A percentile compares a stretch with the other conserved stretches of the same genome.
Conservation (phyloP, 2,888 invertebrate species). For the Oscheius sp. region DNA sequence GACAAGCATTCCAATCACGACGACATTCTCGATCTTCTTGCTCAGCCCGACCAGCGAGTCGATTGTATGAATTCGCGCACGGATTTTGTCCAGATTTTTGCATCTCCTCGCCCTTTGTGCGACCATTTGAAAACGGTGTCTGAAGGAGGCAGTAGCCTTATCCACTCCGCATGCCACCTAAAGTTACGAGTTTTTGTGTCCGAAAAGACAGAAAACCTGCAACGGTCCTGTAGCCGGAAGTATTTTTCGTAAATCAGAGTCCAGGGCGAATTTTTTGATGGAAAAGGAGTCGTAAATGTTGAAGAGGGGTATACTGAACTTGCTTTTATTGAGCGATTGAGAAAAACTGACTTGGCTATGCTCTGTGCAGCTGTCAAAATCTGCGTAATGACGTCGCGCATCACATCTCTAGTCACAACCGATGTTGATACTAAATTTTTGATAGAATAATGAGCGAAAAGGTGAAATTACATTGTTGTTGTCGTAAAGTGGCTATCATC, state of each 20-base stretch:
- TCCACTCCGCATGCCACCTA: conserved; percentile 17
- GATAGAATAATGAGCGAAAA: background rate
- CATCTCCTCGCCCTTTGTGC: conserved; percentile 48
- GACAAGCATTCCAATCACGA: conserved; percentile 63
- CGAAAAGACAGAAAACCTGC: background rate
- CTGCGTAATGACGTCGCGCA: conserved; percentile 26
- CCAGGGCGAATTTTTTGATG: conserved; percentile 42
- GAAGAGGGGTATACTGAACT: conserved; percentile 50
- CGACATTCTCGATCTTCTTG: conserved; percentile 45
- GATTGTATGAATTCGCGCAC: conserved; percentile 41
- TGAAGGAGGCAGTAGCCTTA: conserved; percentile 8
- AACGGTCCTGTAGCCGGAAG: conserved; percentile 4
- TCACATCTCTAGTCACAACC: conserved; percentile 18
- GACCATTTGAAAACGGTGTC: conserved; percentile 54
- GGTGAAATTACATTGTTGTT: conserved; percentile 53
- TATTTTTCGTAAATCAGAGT: conserved; percentile 50
- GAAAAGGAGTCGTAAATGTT: conserved; percentile 57
- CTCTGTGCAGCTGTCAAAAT: conserved; percentile 17
- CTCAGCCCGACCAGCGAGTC: conserved; percentile 49
- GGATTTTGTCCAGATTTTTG: conserved; percentile 48
- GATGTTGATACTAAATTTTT: conserved; percentile 6
- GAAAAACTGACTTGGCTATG: too few relatives aligned
- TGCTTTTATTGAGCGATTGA: too few relatives aligned
- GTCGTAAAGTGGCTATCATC: conserved; percentile 55
- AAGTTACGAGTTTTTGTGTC: background rate